Conservation (phyloP, 2,797 vertebrate species). For the Cynopterus sphinx region DNA sequence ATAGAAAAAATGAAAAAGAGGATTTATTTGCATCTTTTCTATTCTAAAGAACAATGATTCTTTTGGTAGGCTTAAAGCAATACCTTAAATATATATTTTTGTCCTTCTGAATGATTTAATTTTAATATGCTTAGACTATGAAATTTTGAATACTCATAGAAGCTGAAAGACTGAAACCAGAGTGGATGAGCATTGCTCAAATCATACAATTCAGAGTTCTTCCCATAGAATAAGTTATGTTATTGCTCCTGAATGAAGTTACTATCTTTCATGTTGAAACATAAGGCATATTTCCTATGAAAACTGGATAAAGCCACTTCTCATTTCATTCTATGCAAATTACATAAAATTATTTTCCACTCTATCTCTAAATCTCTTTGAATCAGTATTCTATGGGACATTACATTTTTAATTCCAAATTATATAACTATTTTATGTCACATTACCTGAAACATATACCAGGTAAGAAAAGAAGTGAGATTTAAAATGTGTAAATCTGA, state of each 20-base stretch:
- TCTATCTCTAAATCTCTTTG: background rate
- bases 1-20: background rate
- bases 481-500: conserved; percentile 60
- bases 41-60: background rate
- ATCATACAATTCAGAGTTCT: background rate
- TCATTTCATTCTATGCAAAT: background rate
- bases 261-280: conserved; percentile 29
- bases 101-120: conserved; percentile 26
- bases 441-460: conserved; percentile 65
- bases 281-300: background rate
- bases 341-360: conserved; percentile 46
- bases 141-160: conserved; percentile 7
- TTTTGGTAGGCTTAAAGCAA: background rate
- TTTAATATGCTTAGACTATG: background rate
- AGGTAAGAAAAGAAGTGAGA: conserved; percentile 54
- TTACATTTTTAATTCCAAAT: conserved; percentile 34
- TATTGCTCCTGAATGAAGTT: background rate
- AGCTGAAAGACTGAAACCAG: background rate
- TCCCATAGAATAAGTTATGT: background rate
- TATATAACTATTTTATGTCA: conserved; percentile 60
- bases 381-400: conserved; percentile 17
- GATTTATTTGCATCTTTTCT: background rate
- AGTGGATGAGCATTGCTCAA: background rate
- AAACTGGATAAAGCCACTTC: conserved; percentile 42
- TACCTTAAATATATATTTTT: background rate